A percentile compares a stretch with the other conserved stretches of the same genome.
Conservation (phyloP, 2,113 vertebrate species). For the Corynorhinus townsendii region DNA sequence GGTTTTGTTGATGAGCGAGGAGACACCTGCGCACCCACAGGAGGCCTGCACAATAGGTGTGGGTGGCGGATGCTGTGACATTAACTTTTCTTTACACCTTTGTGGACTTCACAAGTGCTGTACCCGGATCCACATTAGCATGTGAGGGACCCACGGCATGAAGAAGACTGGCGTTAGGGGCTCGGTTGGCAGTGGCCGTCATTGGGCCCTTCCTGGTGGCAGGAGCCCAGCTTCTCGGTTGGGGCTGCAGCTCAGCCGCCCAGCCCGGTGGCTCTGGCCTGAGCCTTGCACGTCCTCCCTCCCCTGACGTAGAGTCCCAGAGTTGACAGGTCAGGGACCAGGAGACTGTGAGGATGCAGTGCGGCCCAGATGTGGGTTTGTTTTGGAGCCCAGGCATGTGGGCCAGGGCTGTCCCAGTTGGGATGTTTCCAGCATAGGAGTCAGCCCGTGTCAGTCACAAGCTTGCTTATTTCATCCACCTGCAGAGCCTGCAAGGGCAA, state of each 20-base stretch:
- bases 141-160: background rate
- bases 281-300: rapidly evolving
- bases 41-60: background rate
- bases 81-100: background rate
- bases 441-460: background rate
- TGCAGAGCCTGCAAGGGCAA: background rate
- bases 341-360: background rate
- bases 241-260: background rate
- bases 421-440: background rate
- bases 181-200: background rate
- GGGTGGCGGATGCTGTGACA: background rate
- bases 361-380: background rate
- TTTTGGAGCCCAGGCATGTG: background rate
- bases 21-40: background rate
- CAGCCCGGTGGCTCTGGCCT: background rate
- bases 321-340: background rate
- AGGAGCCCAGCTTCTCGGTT: background rate
- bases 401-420: background rate
- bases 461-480: background rate
- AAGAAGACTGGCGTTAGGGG: background rate
- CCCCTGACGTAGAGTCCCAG: background rate
- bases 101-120: background rate
- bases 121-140: background rate
- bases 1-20: background rate
- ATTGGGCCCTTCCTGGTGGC: background rate